These are phyloP conservation scores for Brachionus sp. DNA, from an alignment of 1,140 invertebrate genomes.

Conservation along the genomic window DNA sequence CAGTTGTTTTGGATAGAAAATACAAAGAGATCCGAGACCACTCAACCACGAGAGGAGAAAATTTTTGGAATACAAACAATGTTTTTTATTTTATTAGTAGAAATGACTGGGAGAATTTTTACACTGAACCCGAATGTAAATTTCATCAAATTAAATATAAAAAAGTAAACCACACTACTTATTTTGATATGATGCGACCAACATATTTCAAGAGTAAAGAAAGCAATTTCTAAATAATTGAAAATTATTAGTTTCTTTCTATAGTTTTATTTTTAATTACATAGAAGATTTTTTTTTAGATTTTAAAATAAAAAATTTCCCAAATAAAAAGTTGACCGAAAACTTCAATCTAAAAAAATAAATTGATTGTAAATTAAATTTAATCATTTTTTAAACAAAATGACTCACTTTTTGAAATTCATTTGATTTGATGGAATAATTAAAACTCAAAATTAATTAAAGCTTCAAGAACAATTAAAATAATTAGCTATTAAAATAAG, in stretches of 20 bases:
- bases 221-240: background rate
- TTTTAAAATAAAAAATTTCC: background rate
- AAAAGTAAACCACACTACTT: slow-evolving; percentile 36
- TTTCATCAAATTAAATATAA: slow-evolving; percentile 33
- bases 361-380: no score
- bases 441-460: no score
- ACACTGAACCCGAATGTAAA: slow-evolving; percentile 1
- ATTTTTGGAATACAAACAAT: slow-evolving; percentile 40
- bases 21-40: slow-evolving; percentile 25
- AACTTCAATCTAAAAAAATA: no score
- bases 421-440: no score
- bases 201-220: slow-evolving; percentile 25
- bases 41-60: background rate
- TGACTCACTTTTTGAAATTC: no score
- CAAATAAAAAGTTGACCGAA: no score
- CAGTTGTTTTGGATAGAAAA: background rate
- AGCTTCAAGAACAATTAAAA: no score
- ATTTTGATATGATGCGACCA: background rate
- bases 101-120: slow-evolving; percentile 32
- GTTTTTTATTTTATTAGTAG: slow-evolving; percentile 39
- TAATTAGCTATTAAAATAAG: no score
- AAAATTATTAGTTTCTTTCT: background rate
- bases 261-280: background rate
- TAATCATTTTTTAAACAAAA: no score
- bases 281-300: background rate